These are phyloP conservation scores for Eulacestoma nigropectus DNA, from an alignment of 2,113 vertebrate genomes.

Conservation along the genomic window DNA sequence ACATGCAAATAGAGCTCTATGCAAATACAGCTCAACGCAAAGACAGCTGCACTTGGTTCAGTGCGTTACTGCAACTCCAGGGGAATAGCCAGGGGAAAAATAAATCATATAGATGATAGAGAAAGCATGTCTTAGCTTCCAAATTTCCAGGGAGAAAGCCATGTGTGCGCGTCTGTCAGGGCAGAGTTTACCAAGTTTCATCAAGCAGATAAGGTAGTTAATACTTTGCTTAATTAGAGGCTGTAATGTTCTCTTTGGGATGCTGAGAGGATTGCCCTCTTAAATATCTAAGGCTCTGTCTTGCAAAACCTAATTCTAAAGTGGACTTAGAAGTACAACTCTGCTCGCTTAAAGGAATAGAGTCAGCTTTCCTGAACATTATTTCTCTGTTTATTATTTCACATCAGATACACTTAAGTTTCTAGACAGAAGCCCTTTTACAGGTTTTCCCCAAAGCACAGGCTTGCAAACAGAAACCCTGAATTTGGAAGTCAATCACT, in stretches of 20 bases:
- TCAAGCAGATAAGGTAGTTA: conserved; percentile 31
- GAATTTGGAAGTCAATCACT: conserved; percentile 25
- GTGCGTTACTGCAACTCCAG: not conserved
- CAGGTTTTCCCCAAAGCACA: not conserved
- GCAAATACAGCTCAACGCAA: conserved; percentile 4
- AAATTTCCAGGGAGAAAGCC: conserved; percentile 11
- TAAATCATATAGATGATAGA: conserved; percentile 8
- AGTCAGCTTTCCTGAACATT: not conserved
- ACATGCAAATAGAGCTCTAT: conserved; percentile 45
- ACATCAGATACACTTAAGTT: not conserved
- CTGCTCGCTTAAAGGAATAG: not conserved
- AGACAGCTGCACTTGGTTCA: conserved; percentile 31
- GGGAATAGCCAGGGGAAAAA: conserved; percentile 28
- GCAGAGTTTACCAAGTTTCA: conserved; percentile 19
- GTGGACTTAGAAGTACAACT: not conserved
- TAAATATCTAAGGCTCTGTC: not conserved
- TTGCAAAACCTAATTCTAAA: conserved; percentile 7
- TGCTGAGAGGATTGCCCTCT: not conserved
- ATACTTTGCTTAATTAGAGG: conserved; percentile 15
- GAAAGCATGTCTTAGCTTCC: conserved; percentile 12
- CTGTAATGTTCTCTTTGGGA: not conserved
- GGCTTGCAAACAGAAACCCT: not conserved
- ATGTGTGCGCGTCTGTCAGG: not conserved
- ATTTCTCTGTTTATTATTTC: not conserved
- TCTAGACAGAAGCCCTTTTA: conserved; percentile 15